Conservation (phyloP, 2,113 vertebrate genomes). For the Thomomys bottae region DNA sequence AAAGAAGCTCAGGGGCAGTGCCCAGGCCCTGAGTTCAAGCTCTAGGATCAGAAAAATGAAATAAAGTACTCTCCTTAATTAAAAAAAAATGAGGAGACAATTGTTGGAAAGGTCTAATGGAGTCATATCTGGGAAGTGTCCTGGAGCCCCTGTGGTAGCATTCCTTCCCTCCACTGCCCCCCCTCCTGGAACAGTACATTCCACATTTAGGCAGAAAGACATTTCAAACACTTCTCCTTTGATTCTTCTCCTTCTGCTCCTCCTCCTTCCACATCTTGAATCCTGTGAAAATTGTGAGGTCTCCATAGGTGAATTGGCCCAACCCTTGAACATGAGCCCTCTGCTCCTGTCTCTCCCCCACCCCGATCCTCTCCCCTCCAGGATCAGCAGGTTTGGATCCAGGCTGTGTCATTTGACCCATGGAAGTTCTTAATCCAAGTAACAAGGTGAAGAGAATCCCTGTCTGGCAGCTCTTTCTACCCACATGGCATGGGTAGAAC, state of each 20-base stretch:
- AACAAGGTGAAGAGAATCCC: background rate
- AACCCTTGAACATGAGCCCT: rapidly evolving
- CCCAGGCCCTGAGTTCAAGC: no score
- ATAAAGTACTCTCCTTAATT: background rate
- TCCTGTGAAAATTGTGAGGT: background rate
- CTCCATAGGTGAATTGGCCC: no score
- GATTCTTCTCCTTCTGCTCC: no score
- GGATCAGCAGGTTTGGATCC: background rate
- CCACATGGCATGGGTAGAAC: background rate
- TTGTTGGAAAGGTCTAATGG: background rate
- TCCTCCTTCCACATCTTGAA: background rate
- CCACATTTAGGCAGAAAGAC: background rate
- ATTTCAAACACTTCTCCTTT: background rate
- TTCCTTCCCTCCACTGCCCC: no score
- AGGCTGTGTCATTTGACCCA: background rate
- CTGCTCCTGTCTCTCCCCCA: rapidly evolving
- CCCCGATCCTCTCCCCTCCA: background rate
- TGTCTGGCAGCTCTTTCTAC: rapidly evolving
- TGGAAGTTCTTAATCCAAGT: background rate
- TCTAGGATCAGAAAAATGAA: no score
- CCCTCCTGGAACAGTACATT: no score
- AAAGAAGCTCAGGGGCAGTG: no score
- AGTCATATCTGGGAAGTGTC: no score
- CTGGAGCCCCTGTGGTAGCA: background rate
- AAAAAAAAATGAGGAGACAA: background rate